phyloP scores from a whole-genome alignment of 1,140 invertebrate species.

The Pantala flavescens region DNA sequence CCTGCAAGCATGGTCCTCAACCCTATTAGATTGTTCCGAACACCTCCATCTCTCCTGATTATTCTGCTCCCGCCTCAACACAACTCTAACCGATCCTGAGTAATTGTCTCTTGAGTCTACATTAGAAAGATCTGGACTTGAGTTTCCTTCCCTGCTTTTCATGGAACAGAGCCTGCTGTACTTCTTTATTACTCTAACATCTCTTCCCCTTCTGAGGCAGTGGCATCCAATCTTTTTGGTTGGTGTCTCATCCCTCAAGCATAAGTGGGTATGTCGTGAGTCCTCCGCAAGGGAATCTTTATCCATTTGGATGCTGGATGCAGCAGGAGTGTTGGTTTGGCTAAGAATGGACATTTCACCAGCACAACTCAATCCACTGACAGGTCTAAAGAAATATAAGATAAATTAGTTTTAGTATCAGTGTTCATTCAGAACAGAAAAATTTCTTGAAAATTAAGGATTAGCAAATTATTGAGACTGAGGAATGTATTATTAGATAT shows the following conservation, averaged over 20 bases:
- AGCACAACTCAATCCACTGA: neutral
- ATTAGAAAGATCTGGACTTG: neutral
- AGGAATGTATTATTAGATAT: too few relatives aligned
- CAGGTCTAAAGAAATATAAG: too few relatives aligned
- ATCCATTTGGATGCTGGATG: neutral
- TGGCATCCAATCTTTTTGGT: neutral
- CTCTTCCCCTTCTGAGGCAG: neutral
- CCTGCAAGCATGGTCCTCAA: too few relatives aligned
- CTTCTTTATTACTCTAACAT: neutral
- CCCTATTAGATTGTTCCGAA: too few relatives aligned
- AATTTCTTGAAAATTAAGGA: too few relatives aligned
- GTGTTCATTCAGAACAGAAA: too few relatives aligned
- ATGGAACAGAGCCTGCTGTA: neutral
- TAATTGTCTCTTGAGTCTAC: neutral
- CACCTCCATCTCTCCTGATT: too few relatives aligned
- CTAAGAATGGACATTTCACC: neutral
- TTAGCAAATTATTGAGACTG: too few relatives aligned
- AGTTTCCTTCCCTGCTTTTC: neutral
- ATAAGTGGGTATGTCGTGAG: neutral
- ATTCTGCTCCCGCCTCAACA: too few relatives aligned
- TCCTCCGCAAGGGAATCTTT: neutral
- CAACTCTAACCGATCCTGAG: too few relatives aligned
- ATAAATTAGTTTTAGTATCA: too few relatives aligned
- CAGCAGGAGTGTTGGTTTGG: neutral
- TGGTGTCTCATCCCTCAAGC: neutral